These are phyloP conservation scores for Manduca sexta DNA, from an alignment of 1,140 invertebrate genomes.

Conservation along the genomic window DNA sequence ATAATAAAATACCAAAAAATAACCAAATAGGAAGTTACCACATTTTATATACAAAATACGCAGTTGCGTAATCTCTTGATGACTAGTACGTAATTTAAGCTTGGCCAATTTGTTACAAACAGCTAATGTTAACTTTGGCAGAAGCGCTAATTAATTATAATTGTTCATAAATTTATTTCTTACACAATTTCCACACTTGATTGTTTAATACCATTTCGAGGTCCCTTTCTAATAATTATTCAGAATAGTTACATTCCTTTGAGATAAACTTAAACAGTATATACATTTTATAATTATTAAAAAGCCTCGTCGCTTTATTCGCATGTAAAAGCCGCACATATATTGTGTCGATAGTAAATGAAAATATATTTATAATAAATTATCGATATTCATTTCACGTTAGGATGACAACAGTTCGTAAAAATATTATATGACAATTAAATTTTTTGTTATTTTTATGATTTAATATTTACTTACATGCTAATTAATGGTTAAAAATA, in stretches of 20 bases:
- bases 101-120: constrained; percentile 34
- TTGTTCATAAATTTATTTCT: no score
- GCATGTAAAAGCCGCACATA: constrained; percentile 44
- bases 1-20: constrained; percentile 48
- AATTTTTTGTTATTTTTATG: constrained; percentile 19
- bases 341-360: constrained; percentile 14
- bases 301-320: constrained; percentile 44
- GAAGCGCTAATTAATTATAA: constrained; percentile 10
- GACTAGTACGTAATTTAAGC: constrained; percentile 50
- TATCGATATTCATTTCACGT: background rate
- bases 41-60: constrained; percentile 66
- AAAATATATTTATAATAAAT: background rate
- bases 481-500: constrained; percentile 53
- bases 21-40: constrained; percentile 17
- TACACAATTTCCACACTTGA: no score
- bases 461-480: constrained; percentile 36
- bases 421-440: constrained; percentile 9
- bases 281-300: constrained; percentile 36
- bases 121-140: constrained; percentile 22
- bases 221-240: constrained; percentile 9
- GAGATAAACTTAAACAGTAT: constrained; percentile 23
- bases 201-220: background rate
- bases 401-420: background rate
- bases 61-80: constrained; percentile 47
- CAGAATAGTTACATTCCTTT: no score